These are phyloP conservation scores for Meteorus colon DNA, from an alignment of 2,888 invertebrate genomes.

Conservation along the genomic window DNA sequence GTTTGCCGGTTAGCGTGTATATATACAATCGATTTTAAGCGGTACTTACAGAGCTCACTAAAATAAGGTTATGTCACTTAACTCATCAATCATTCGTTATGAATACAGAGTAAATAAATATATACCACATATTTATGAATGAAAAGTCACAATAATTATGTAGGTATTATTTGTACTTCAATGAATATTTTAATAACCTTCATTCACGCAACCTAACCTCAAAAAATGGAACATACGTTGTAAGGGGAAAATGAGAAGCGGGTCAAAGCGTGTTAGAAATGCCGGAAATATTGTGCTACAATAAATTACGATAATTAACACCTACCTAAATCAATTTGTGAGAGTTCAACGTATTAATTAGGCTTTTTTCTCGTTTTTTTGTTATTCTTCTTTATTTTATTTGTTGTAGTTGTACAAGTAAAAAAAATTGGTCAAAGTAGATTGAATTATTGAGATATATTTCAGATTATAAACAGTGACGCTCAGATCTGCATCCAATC, in stretches of 20 bases:
- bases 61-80: constrained; percentile 9
- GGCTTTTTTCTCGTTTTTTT: neutral
- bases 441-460: neutral
- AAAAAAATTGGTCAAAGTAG: neutral
- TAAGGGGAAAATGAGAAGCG: neutral
- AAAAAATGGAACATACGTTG: neutral
- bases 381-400: neutral
- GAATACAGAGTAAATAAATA: neutral
- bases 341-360: neutral
- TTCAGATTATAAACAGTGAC: neutral
- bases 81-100: neutral
- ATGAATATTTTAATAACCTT: no score
- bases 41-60: neutral
- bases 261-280: constrained; percentile 2
- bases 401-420: neutral
- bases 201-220: neutral
- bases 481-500: constrained; percentile 42
- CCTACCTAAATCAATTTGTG: neutral
- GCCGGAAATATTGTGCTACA: neutral
- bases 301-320: neutral
- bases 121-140: neutral
- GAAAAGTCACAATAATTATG: neutral
- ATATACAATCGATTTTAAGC: neutral
- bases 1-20: neutral
- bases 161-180: neutral